Base-by-base conservation (phyloP, 2,888 invertebrate species). In the Eristalis intricaria region DNA sequence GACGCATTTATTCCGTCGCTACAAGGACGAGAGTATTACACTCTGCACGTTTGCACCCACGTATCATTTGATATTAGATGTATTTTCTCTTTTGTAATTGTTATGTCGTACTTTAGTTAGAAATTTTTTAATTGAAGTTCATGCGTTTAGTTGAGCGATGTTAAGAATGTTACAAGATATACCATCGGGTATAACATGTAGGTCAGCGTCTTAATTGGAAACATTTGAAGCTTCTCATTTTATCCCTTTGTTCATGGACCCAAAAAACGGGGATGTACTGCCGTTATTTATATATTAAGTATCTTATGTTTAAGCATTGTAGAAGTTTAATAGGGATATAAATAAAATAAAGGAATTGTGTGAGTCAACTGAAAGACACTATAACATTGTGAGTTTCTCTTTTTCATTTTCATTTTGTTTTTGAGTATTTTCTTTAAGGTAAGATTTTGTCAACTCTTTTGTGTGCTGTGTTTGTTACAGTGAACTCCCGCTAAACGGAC, bases 341-440 rank as follows among this genome's bases (percentile, higher is more conserved):
- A 63, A 66, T 76, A 63, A 76, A 84, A 84, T 84, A 84, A 81
- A 84, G 29, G 69, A 76, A 63, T 58, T 71, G 35, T 81, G 11
- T 68, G 76, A 81, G 63, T 63, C 65, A 56, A 71, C 32, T 60
- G 22, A 43, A 26, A 15, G 26, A 68, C 19, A 19, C 19, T 29
- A n/a, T n/a, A 19, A 50, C 8, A 19, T 7, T 50, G 4, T 5
- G 43, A 43, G 19, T 19, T 7, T 50, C n/a, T n/a, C n/a, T 50
- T 8, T 19, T 50, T 7, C 15, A 1, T 3, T 1, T 40, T 40
- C 15, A 4, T 43, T 43, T 2, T n/a, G n/a, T 38, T 38, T 38
- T 1, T 32, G 26, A 26, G 26, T 1, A 32, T 1, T 8, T 5
- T 8, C 1, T 5, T 8, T 8, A 1, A 32, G 32, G 32, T 32